Base-by-base conservation (phyloP, 2,113 vertebrate species). In the Tupaia chinensis region DNA sequence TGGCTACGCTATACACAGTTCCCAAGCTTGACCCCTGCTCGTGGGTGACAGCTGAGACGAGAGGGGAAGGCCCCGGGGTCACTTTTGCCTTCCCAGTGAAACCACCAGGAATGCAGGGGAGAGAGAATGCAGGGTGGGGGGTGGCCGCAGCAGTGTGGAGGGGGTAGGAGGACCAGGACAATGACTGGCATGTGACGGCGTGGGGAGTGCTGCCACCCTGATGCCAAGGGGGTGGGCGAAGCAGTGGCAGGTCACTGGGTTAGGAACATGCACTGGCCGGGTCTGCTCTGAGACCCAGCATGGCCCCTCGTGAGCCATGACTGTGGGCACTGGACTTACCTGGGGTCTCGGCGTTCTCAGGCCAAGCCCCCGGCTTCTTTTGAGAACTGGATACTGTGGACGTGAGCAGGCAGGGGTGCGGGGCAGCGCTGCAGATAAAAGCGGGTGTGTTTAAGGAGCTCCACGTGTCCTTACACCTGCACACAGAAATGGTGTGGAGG, bases 151-250 rank as follows among this genome's bases (percentile, higher is more conserved):
- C 77, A 72, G 58, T 16, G 34, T 34, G 32, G 22, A 17, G 12
- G 54, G 0, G 10, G n/a, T 7, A 10, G 12, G 17, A 15, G 61
- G 23, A 14, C 25, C 3, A 6, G 17, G 68, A 23, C 32, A 17
- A 5, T 3, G 15, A 66, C 66, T 17, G 2, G 60, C 5, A 23
- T 53, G 0, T 53, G 63, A 72, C 27, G 0, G 1, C 1, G 1
- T 1, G 23, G 70, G 22, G 32, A 84, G 44, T n/a, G 58, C 19
- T n/a, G 34, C 8, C 32, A 13, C 70, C 56, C 54, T 32, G 61
- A 27, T 4, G 22, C 25, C 17, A 13, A 11, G 44, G 34, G 23
- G 27, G 34, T 11, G 22, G 25, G 22, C 14, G 7, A 65, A 89
- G 32, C 17, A 29, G 17, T 66, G 54, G 25, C 53, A 8, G 83